Percentiles rank a stretch among this genome's conserved stretches.
phyloP scores from a whole-genome alignment of 2,797 vertebrate species.

The Gambusia yucatana region DNA sequence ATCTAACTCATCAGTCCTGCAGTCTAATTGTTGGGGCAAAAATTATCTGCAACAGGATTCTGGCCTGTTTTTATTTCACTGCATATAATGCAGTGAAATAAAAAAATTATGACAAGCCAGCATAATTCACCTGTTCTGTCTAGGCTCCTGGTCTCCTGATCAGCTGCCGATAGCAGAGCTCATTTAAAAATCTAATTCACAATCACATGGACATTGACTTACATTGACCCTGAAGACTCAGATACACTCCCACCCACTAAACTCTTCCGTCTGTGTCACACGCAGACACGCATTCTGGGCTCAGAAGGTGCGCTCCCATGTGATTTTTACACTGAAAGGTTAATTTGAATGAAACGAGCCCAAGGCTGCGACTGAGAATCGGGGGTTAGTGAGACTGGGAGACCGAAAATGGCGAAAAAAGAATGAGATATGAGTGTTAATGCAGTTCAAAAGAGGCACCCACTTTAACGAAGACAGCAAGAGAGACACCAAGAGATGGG shows the following conservation, averaged over 20 bases:
- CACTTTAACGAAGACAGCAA: constrained; percentile 45
- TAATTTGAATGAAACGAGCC: constrained; percentile 78
- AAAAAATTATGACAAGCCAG: neutral
- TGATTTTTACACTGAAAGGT: constrained; percentile 78
- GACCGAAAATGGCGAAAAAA: constrained; percentile 16
- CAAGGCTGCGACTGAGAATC: constrained; percentile 59
- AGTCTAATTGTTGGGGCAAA: neutral
- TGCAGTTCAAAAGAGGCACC: constrained; percentile 55
- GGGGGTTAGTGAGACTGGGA: constrained; percentile 33
- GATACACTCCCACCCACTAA: constrained; percentile 19
- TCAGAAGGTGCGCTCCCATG: constrained; percentile 52
- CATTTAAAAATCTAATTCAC: constrained; percentile 72
- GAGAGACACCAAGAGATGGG: constrained; percentile 37
- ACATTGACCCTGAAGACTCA: constrained; percentile 51
- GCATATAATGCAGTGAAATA: neutral
- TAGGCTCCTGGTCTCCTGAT: constrained; percentile 19
- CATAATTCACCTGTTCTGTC: constrained; percentile 18
- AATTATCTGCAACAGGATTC: neutral
- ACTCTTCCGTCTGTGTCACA: neutral
- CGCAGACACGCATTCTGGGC: constrained; percentile 19
- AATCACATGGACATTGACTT: constrained; percentile 71
- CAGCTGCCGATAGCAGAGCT: constrained; percentile 54
- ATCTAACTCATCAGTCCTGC: neutral
- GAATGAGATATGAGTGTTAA: constrained; percentile 34
- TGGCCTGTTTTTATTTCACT: neutral